Evolutionary conservation across 2,113 vertebrate genomes (phyloP).

Genomic region (Sander lucioperca): DNA sequence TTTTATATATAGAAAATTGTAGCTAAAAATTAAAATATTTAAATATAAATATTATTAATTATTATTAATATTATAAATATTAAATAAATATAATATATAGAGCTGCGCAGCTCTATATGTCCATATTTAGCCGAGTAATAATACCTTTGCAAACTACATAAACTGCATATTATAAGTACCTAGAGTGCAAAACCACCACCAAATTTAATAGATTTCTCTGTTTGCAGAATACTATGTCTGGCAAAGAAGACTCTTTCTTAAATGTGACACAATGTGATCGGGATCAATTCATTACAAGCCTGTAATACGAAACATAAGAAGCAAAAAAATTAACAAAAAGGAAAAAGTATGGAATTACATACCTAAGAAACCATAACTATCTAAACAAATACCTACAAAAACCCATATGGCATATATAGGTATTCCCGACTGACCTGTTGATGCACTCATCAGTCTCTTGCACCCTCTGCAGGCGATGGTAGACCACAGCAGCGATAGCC

Average conservation of each 20-base stretch:
- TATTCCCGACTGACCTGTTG: slow-evolving; percentile 82
- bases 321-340: not conserved
- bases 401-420: not conserved
- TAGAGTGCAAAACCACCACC: not conserved
- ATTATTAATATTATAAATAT: too few relatives aligned
- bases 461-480: slow-evolving; percentile 86
- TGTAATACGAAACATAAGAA: not conserved
- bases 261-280: not conserved
- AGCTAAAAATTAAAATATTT: not conserved
- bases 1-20: not conserved
- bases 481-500: slow-evolving; percentile 90
- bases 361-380: not conserved
- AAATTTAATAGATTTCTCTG: not conserved
- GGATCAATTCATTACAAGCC: not conserved
- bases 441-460: slow-evolving; percentile 92
- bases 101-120: not conserved
- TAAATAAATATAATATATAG: too few relatives aligned
- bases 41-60: too few relatives aligned
- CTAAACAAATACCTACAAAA: too few relatives aligned
- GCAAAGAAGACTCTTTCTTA: not conserved
- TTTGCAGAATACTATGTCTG: not conserved
- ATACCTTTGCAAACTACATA: not conserved
- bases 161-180: not conserved
- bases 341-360: not conserved
- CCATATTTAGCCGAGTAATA: not conserved